Evolutionary conservation across 2,888 invertebrate genomes (phyloP).

Genomic region (Tetranychus piercei): DNA sequence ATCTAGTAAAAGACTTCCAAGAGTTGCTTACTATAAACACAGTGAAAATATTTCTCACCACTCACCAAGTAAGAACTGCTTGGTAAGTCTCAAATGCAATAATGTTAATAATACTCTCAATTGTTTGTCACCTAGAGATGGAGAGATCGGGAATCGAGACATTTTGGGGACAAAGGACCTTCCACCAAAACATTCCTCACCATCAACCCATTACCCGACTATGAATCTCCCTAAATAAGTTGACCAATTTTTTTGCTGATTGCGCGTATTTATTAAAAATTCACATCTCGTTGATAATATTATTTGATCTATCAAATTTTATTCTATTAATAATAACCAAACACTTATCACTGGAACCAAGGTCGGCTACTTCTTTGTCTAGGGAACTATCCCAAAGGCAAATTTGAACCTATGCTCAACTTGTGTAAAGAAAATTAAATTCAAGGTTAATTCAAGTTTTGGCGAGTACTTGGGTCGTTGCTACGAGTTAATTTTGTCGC

Average conservation of each 20-base stretch:
- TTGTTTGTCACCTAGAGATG: constrained; percentile 44
- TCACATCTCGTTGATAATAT: not conserved
- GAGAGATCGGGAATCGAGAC: constrained; percentile 74
- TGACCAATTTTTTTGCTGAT: not conserved
- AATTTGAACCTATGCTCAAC: not conserved
- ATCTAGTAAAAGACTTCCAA: constrained; percentile 22
- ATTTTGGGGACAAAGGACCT: constrained; percentile 72
- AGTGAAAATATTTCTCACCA: constrained; percentile 16
- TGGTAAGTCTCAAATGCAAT: not conserved
- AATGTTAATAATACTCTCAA: constrained; percentile 4
- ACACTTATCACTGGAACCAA: not conserved
- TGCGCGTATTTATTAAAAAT: not conserved
- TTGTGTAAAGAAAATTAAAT: not conserved
- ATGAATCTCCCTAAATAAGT: constrained; percentile 35
- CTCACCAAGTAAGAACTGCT: constrained; percentile 21
- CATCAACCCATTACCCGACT: constrained; percentile 32
- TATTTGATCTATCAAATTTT: not conserved
- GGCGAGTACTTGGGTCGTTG: not conserved
- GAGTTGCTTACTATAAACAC: constrained; percentile 23
- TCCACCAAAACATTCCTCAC: constrained; percentile 44
- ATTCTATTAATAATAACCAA: not conserved
- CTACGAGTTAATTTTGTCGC: no score
- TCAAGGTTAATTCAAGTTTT: not conserved
- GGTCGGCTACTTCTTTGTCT: not conserved
- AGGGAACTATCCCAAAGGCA: not conserved